Evolutionary conservation across 2,113 vertebrate genomes (phyloP).

Genomic region (Pholis gunnellus): DNA sequence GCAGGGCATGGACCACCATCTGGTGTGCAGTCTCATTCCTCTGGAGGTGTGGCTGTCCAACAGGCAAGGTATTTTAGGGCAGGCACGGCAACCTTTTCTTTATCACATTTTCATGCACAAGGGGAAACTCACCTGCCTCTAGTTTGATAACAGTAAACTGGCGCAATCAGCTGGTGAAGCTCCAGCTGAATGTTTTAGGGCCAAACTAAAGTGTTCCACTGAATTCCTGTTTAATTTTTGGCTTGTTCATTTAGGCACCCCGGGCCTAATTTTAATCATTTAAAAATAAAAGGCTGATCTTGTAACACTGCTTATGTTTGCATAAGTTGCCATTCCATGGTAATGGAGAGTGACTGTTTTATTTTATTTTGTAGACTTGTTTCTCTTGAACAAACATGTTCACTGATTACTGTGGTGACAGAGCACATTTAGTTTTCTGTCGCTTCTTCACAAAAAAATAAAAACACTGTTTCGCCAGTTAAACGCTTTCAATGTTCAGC

Average conservation of each 20-base stretch:
- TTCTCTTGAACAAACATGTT: too few species aligned
- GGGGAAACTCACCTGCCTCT: background rate
- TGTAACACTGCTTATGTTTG: background rate
- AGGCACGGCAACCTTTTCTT: constrained; percentile 21
- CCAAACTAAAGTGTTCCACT: background rate
- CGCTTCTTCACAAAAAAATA: background rate
- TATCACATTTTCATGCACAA: constrained; percentile 17
- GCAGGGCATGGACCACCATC: constrained; percentile 41
- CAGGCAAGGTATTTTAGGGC: constrained; percentile 15
- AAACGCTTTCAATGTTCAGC: background rate
- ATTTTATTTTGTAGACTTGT: background rate
- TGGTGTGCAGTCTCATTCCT: constrained; percentile 41
- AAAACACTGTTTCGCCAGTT: background rate
- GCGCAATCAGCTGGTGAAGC: background rate
- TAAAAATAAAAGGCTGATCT: background rate
- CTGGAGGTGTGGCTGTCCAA: constrained; percentile 27
- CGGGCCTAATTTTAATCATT: background rate
- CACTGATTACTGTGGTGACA: background rate
- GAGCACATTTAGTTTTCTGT: background rate
- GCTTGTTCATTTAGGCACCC: background rate
- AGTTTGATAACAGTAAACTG: constrained; percentile 9
- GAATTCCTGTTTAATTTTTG: background rate
- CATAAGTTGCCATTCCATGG: background rate
- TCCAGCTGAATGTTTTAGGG: background rate
- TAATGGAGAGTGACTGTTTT: background rate